Conservation (phyloP, 2,888 invertebrate genomes). For the Microplitis manilae region DNA sequence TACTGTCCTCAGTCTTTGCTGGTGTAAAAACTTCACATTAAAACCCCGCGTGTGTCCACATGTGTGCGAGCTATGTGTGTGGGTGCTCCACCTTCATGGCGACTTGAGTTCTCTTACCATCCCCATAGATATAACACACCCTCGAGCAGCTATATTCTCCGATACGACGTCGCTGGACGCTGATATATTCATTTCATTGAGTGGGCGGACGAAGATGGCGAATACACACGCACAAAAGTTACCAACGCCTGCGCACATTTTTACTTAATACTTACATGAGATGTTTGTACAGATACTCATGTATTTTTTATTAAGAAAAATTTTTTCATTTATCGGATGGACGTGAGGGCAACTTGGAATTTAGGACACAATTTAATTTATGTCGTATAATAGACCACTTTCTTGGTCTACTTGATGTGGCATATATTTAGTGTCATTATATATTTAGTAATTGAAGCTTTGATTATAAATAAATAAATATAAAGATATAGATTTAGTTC, state of each 20-base stretch:
- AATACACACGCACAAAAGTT: constrained; percentile 17
- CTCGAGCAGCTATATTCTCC: constrained; percentile 23
- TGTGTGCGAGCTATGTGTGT: too few relatives aligned
- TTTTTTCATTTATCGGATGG: not conserved
- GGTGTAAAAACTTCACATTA: constrained; percentile 15
- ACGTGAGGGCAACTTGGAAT: not conserved
- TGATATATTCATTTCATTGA: constrained; percentile 52
- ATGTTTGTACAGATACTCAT: not conserved
- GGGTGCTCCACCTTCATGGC: constrained; percentile 25
- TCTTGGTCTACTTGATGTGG: too few relatives aligned
- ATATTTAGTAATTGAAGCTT: not conserved
- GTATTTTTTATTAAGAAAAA: not conserved
- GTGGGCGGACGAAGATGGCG: constrained; percentile 43
- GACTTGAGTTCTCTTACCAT: constrained; percentile 14
- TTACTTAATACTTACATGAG: not conserved
- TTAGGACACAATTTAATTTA: too few relatives aligned
- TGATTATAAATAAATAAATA: constrained; percentile 5
- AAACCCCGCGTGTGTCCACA: not conserved
- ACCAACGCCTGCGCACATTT: not conserved
- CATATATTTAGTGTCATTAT: not conserved
- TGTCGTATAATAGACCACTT: too few relatives aligned
- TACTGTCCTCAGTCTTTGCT: constrained; percentile 56
- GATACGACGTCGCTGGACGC: constrained; percentile 25
- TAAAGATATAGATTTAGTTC: not conserved
- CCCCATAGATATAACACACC: constrained; percentile 16